These are phyloP conservation scores for Corythornis cristatus DNA, from an alignment of 2,113 vertebrate genomes.

Conservation along the genomic window DNA sequence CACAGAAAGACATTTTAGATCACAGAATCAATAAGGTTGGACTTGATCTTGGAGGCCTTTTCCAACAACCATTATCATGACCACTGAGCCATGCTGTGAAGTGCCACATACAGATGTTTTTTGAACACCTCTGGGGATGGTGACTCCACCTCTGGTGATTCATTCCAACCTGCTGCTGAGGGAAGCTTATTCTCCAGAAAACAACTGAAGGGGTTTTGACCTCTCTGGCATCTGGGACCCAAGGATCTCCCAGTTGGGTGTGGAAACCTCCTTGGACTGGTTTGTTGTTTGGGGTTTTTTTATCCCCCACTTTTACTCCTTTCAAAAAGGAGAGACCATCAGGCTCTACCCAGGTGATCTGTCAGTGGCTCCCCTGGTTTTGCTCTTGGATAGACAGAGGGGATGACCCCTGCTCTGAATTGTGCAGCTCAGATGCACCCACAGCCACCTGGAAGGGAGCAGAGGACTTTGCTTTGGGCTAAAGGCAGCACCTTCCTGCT, in stretches of 20 bases:
- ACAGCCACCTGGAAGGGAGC: accelerated
- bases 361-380: neutral
- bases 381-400: neutral
- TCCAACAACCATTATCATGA: too few species aligned
- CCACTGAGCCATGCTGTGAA: too few species aligned
- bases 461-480: accelerated
- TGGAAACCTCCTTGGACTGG: neutral
- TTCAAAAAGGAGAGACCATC: neutral
- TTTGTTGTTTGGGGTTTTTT: neutral
- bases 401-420: accelerated
- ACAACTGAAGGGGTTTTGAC: accelerated
- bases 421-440: accelerated
- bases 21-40: too few species aligned
- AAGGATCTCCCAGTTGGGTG: neutral
- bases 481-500: accelerated
- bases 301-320: neutral
- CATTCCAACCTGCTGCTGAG: neutral
- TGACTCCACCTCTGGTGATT: neutral
- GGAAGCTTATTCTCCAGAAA: neutral
- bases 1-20: neutral
- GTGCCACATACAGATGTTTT: too few species aligned
- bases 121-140: too few species aligned
- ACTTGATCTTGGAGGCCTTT: too few species aligned
- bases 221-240: accelerated
- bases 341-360: neutral